phyloP scores from a whole-genome alignment of 2,797 vertebrate genomes.

The Oreortyx pictus region DNA sequence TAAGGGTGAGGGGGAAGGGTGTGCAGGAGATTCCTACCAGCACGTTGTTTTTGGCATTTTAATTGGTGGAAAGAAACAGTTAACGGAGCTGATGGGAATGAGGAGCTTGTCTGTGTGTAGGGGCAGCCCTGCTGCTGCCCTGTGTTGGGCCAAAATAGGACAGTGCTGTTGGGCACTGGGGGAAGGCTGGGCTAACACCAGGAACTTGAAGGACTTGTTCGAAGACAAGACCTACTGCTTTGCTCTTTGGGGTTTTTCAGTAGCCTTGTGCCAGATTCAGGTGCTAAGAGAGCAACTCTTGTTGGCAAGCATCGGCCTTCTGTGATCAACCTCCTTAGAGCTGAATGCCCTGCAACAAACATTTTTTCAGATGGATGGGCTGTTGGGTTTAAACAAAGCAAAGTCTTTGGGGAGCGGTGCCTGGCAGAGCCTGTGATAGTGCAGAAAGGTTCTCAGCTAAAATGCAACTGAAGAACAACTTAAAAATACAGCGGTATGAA shows the following conservation, averaged over 20 bases:
- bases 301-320: conserved; percentile 26
- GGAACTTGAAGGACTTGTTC: background rate
- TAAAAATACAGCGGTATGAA: background rate
- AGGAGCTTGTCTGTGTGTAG: background rate
- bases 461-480: background rate
- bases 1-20: background rate
- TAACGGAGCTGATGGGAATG: background rate
- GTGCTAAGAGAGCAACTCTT: background rate
- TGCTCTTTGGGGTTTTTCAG: background rate
- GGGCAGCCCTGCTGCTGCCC: background rate
- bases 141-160: background rate
- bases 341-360: conserved; percentile 1
- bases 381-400: conserved; percentile 39
- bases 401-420: background rate
- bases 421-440: background rate
- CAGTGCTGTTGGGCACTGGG: background rate
- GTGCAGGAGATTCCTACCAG: background rate
- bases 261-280: conserved; percentile 18
- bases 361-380: conserved; percentile 17
- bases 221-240: background rate
- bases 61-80: background rate
- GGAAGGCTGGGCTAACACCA: background rate
- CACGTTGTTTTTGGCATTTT: background rate
- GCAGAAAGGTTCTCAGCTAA: conserved; percentile 1
- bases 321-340: background rate